Evolutionary conservation across 2,113 vertebrate species (phyloP).

Genomic region (Chloropsis cyanopogon): DNA sequence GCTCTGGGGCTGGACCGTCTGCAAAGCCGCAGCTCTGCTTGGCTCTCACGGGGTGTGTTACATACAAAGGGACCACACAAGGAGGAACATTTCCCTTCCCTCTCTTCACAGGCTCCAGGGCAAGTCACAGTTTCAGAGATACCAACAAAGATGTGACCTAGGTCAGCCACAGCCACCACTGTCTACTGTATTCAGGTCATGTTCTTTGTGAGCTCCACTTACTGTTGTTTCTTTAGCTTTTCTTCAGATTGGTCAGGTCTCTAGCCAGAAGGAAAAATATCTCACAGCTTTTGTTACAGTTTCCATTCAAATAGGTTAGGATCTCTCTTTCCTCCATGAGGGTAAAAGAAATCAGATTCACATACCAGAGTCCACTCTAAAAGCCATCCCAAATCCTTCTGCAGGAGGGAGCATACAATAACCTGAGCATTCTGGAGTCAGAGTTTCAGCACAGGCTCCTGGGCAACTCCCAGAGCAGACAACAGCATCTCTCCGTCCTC

Average conservation of each 20-base stretch:
- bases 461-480: neutral
- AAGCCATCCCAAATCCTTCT: neutral
- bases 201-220: neutral
- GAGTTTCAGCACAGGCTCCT: neutral
- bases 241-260: neutral
- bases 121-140: neutral
- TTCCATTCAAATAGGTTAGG: neutral
- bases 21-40: neutral
- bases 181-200: rapidly evolving
- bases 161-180: neutral
- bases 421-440: neutral
- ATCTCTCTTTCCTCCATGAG: neutral
- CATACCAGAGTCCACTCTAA: neutral
- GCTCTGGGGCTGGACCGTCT: rapidly evolving
- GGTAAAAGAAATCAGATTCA: neutral
- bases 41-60: neutral
- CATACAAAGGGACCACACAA: neutral
- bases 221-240: neutral
- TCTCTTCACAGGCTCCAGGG: neutral
- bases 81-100: neutral
- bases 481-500: neutral
- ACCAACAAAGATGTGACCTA: neutral
- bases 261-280: neutral
- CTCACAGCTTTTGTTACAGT: neutral
- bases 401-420: neutral